Base-by-base conservation (phyloP, 2,113 vertebrate species). In the Redunca redunca region DNA sequence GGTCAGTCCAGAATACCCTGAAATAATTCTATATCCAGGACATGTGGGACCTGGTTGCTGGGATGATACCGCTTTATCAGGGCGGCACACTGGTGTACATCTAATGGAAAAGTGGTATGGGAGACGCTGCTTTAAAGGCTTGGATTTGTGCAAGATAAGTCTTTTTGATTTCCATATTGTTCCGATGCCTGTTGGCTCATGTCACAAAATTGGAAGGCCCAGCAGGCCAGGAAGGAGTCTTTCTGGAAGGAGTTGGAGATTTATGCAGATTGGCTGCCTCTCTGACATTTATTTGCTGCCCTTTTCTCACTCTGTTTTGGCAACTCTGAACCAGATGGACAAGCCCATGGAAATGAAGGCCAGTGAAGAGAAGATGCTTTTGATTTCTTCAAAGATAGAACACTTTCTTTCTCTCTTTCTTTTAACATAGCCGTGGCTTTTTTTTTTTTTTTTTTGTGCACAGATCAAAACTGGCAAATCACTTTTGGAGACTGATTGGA, bases 251-350 rank as follows among this genome's bases (percentile, higher is more conserved):
- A 96, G 83, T 14, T 94, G 90, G 95, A 97, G 94, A 97, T 97
- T 86, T 97, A 81, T 97, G 96, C 95, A 96, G 96, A 96, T 97
- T 92, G 97, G 95, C 95, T 95, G 91, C 90, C 87, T 97, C 60
- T 40, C 90, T 97, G 94, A 97, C 97, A 97, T 95, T 98, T 97
- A 97, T 98, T 96, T 96, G 96, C 93, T 98, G 95, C 84, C 91
- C 94, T 96, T 95, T 97, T 95, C 96, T 97, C 52, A 33, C 95
- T 97, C 90, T 93, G 94, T 97, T 96, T 96, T 98, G 98, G 97
- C 97, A 95, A 97, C 94, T 94, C 60, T 77, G 95, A 97, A 84
- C 83, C 95, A 97, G 97, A 97, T 93, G 94, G 88, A 97, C 87
- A 98, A 94, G 95, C 93, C 97, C 93, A 85, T 91, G 97, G 96